A percentile compares a stretch with the other conserved stretches of the same genome.
These are phyloP conservation scores for Helobdella robusta DNA, from an alignment of 2,888 invertebrate genomes.

Conservation along the genomic window DNA sequence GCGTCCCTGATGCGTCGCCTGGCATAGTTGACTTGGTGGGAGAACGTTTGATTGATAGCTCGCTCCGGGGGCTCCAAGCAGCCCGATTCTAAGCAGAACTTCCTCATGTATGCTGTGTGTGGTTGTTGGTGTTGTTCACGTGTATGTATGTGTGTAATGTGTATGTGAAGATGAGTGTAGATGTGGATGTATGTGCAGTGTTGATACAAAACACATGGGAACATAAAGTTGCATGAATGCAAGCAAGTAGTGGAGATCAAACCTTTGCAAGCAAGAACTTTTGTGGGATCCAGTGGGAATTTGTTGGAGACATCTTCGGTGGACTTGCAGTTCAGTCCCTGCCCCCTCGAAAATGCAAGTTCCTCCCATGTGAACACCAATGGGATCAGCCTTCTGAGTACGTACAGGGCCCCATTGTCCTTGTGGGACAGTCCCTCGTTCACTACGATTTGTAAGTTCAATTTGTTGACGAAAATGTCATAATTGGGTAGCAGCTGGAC, in stretches of 20 bases:
- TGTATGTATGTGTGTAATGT: no score
- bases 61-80: slow-evolving; percentile 26
- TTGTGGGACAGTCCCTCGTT: slow-evolving; percentile 30
- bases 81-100: slow-evolving; percentile 29
- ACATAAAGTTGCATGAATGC: no score
- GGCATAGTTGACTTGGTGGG: slow-evolving; percentile 30
- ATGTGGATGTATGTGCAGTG: no score
- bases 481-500: slow-evolving; percentile 29
- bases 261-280: slow-evolving; percentile 30
- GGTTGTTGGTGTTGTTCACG: no score
- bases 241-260: no score
- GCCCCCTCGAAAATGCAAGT: slow-evolving; percentile 28
- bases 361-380: slow-evolving; percentile 30
- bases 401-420: slow-evolving; percentile 26
- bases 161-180: no score
- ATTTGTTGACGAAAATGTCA: slow-evolving; percentile 29
- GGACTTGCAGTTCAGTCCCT: slow-evolving; percentile 30
- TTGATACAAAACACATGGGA: no score
- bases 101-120: slow-evolving; percentile 31
- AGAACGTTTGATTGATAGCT: slow-evolving; percentile 29
- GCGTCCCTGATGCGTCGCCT: slow-evolving; percentile 26
- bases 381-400: slow-evolving; percentile 28
- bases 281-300: slow-evolving; percentile 27
- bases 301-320: slow-evolving; percentile 28
- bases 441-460: slow-evolving; percentile 28